These are phyloP conservation scores for Stenurella melanura DNA, from an alignment of 2,888 invertebrate genomes.

Conservation along the genomic window DNA sequence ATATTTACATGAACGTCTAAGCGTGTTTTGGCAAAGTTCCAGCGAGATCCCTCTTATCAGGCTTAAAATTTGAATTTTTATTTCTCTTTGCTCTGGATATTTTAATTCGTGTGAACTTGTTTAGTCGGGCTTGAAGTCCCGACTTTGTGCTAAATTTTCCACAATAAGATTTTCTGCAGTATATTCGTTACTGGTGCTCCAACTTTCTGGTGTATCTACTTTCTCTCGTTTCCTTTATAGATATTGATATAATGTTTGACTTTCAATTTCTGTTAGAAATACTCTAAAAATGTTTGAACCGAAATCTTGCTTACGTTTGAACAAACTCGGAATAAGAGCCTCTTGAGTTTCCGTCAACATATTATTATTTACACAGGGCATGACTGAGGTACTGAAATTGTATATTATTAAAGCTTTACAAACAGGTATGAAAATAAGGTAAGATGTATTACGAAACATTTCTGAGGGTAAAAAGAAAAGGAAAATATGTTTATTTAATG, in stretches of 20 bases:
- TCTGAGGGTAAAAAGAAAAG: neutral
- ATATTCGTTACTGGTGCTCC: neutral
- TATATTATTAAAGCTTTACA: slow-evolving; percentile 6
- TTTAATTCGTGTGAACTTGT: neutral
- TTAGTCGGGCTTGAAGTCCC: neutral
- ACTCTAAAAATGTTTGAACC: neutral
- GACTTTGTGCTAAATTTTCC: neutral
- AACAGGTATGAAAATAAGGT: neutral
- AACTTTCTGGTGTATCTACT: neutral
- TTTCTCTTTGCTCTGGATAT: slow-evolving; percentile 5
- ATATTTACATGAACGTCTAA: neutral
- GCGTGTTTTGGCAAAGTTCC: neutral
- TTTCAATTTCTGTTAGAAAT: slow-evolving; percentile 3
- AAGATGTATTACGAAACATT: neutral
- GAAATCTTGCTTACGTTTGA: neutral
- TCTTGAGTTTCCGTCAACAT: neutral
- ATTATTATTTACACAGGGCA: neutral
- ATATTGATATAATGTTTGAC: slow-evolving; percentile 7
- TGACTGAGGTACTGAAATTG: neutral
- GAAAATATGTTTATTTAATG: too few species aligned
- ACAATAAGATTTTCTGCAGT: slow-evolving; percentile 1
- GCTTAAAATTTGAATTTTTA: neutral
- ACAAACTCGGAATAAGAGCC: neutral
- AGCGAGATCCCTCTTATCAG: neutral
- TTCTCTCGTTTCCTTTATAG: neutral